A percentile compares a stretch with the other conserved stretches of the same genome.
Conservation (phyloP, 2,888 invertebrate genomes). For the Ennomos fuscantarius region DNA sequence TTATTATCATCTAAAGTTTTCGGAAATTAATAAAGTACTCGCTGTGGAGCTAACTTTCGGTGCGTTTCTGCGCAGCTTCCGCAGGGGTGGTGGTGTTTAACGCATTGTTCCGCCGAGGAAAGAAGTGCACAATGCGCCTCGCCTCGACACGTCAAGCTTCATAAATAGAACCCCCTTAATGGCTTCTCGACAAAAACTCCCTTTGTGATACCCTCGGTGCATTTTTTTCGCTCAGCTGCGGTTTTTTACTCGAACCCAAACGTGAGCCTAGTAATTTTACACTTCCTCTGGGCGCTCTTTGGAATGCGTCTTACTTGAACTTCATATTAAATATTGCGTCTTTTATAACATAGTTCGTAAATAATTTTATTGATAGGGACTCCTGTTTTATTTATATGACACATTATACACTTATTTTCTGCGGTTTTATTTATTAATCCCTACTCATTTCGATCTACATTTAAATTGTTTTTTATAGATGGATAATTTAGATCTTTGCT, state of each 20-base stretch:
- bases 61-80: slow-evolving; percentile 6
- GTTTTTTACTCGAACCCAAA: slow-evolving; percentile 12
- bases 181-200: slow-evolving; percentile 13
- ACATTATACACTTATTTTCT: too few relatives aligned
- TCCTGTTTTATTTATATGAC: too few relatives aligned
- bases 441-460: too few relatives aligned
- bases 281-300: slow-evolving; percentile 8
- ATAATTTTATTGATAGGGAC: too few relatives aligned
- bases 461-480: too few relatives aligned
- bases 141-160: background rate
- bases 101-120: slow-evolving; percentile 8
- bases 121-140: slow-evolving; percentile 15
- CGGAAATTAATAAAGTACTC: slow-evolving; percentile 17
- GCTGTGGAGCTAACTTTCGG: too few relatives aligned
- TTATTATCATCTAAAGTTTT: too few relatives aligned
- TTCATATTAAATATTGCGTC: too few relatives aligned
- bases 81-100: background rate
- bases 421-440: too few relatives aligned
- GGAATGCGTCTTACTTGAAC: background rate
- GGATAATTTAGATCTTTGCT: too few relatives aligned
- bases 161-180: slow-evolving; percentile 44
- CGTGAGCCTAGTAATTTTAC: slow-evolving; percentile 1
- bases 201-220: slow-evolving; percentile 9
- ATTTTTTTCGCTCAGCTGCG: slow-evolving; percentile 19
- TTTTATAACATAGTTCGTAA: too few relatives aligned